phyloP scores from a whole-genome alignment of 2,113 vertebrate species.

The Notarius lentiginosus region DNA sequence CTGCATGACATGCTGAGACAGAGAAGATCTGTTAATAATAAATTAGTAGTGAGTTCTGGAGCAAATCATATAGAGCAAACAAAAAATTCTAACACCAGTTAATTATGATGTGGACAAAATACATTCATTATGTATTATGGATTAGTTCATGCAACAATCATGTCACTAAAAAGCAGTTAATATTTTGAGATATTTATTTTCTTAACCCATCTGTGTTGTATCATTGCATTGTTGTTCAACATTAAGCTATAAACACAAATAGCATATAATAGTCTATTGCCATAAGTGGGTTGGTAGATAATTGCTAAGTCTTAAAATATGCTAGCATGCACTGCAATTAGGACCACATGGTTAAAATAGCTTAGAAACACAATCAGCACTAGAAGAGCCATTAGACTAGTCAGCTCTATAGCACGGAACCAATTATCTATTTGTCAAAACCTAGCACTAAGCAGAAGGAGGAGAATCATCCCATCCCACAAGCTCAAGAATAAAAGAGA shows the following conservation, averaged over 20 bases:
- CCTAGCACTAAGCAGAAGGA: constrained; percentile 9
- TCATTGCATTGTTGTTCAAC: constrained; percentile 61
- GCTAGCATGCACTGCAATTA: constrained; percentile 73
- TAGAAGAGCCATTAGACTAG: constrained; percentile 56
- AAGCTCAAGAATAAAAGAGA: constrained; percentile 3
- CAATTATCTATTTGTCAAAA: constrained; percentile 41
- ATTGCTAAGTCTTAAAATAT: constrained; percentile 64
- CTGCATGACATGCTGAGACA: background rate
- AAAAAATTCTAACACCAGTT: background rate
- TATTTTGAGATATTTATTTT: constrained; percentile 48
- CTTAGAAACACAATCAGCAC: constrained; percentile 65
- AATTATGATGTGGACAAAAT: constrained; percentile 72
- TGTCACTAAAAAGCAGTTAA: constrained; percentile 52
- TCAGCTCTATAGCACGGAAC: constrained; percentile 61
- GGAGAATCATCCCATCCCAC: constrained; percentile 4
- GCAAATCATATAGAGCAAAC: background rate
- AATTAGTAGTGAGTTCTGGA: background rate
- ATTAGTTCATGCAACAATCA: constrained; percentile 53
- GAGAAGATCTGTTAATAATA: background rate
- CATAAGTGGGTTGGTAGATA: constrained; percentile 51
- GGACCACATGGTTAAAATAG: constrained; percentile 62
- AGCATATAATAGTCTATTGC: constrained; percentile 64
- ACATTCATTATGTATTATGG: constrained; percentile 63
- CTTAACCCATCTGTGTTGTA: constrained; percentile 50
- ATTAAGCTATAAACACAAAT: constrained; percentile 69